phyloP scores from a whole-genome alignment of 2,113 vertebrate genomes.

The Capreolus pygargus region DNA sequence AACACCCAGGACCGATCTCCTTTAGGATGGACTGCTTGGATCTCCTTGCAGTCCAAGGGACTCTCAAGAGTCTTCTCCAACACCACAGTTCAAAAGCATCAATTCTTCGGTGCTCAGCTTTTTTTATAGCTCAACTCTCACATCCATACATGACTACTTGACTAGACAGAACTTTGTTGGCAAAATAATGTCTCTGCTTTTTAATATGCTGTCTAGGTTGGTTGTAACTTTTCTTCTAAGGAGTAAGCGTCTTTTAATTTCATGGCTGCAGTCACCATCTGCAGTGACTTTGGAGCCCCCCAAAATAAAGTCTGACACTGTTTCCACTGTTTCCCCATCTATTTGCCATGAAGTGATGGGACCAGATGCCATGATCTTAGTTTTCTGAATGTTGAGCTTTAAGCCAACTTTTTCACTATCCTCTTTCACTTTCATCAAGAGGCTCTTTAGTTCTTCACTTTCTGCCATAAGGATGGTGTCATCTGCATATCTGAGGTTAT shows the following conservation, averaged over 20 bases:
- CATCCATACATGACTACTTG: not conserved
- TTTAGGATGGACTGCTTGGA: not conserved
- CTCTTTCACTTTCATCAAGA: not conserved
- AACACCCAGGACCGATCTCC: not conserved
- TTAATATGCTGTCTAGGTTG: not conserved
- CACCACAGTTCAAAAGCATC: not conserved
- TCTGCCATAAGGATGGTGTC: not conserved
- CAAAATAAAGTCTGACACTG: not conserved
- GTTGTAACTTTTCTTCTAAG: not conserved
- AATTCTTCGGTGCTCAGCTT: not conserved
- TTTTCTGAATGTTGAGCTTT: not conserved
- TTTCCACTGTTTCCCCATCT: not conserved
- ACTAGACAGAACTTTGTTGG: not conserved
- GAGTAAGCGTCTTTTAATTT: not conserved
- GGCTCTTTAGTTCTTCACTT: not conserved
- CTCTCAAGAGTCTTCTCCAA: not conserved
- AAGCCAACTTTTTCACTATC: not conserved
- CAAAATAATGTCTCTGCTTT: not conserved
- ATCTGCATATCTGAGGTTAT: not conserved
- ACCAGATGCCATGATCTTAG: not conserved
- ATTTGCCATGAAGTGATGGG: not conserved
- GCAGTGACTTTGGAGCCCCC: not conserved
- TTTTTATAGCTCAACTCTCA: not conserved
- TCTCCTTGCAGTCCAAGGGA: not conserved
- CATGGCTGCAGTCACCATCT: not conserved